Conservation (phyloP, 1,140 invertebrate genomes). For the Hypsibius dujardini region DNA sequence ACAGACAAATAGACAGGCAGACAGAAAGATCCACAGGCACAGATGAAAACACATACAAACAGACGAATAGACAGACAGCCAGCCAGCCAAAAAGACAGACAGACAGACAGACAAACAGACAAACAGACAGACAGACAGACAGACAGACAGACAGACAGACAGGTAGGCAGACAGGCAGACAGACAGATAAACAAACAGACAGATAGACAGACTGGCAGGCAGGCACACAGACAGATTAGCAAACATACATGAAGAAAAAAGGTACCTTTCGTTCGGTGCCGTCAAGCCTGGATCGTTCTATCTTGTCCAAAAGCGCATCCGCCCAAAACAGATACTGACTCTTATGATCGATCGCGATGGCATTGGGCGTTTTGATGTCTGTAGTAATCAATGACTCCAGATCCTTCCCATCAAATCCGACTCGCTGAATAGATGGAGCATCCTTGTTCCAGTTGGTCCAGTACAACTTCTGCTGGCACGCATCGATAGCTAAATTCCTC, state of each 20-base stretch:
- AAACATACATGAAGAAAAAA: constrained; percentile 27
- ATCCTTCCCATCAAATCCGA: constrained; percentile 45
- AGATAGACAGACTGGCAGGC: no score
- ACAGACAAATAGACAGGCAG: no score
- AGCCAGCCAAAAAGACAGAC: no score
- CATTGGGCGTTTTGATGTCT: constrained; percentile 65
- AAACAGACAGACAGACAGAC: no score
- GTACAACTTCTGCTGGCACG: constrained; percentile 53
- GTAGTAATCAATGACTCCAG: constrained; percentile 50
- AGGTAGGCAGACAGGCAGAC: no score
- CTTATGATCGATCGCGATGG: constrained; percentile 50
- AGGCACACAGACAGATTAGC: no score
- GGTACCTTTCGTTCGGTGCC: constrained; percentile 31
- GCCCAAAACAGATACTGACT: constrained; percentile 47
- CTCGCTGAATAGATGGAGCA: constrained; percentile 50
- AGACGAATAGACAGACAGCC: no score
- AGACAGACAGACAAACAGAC: no score
- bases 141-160: no score
- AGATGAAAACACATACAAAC: no score
- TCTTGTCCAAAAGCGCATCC: constrained; percentile 38
- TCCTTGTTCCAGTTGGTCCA: constrained; percentile 64
- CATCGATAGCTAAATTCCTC: constrained; percentile 47
- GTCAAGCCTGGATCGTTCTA: constrained; percentile 37
- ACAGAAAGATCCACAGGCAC: no score
- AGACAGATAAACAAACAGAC: no score